Conservation (phyloP, 2,888 invertebrate genomes). For the Drosophila cracens region DNA sequence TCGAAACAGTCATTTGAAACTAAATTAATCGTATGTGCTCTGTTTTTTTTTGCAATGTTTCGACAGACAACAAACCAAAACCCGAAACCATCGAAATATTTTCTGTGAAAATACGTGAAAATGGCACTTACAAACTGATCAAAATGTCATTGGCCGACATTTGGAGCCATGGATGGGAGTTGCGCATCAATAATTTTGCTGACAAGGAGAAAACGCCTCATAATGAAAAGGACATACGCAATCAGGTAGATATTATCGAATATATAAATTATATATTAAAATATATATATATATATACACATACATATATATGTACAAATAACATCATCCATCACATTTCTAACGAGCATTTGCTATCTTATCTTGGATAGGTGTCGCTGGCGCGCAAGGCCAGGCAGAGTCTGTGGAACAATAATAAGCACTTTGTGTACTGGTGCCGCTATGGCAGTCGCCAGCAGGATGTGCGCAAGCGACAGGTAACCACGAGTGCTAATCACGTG, state of each 20-base stretch:
- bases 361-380: constrained; percentile 79
- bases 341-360: not conserved
- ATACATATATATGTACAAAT: not conserved
- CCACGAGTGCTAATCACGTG: constrained; percentile 75
- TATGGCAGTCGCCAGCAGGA: constrained; percentile 89
- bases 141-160: constrained; percentile 88
- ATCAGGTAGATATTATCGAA: constrained; percentile 86
- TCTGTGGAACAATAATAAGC: constrained; percentile 86
- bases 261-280: no score
- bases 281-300: not conserved
- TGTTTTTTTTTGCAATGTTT: constrained; percentile 3
- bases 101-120: constrained; percentile 86
- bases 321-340: not conserved
- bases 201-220: constrained; percentile 90
- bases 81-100: constrained; percentile 90
- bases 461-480: constrained; percentile 89
- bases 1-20: constrained; percentile 20
- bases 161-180: constrained; percentile 89
- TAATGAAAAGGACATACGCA: constrained; percentile 89
- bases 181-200: constrained; percentile 90
- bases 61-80: constrained; percentile 90
- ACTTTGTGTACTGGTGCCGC: constrained; percentile 90
- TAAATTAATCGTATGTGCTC: constrained; percentile 16
- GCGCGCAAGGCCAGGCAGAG: constrained; percentile 84
- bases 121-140: constrained; percentile 87